Evolutionary conservation across 1,140 invertebrate species (phyloP), one percentile per base, ranked within the genome.

Genomic region (Anthonomus grandis): DNA sequence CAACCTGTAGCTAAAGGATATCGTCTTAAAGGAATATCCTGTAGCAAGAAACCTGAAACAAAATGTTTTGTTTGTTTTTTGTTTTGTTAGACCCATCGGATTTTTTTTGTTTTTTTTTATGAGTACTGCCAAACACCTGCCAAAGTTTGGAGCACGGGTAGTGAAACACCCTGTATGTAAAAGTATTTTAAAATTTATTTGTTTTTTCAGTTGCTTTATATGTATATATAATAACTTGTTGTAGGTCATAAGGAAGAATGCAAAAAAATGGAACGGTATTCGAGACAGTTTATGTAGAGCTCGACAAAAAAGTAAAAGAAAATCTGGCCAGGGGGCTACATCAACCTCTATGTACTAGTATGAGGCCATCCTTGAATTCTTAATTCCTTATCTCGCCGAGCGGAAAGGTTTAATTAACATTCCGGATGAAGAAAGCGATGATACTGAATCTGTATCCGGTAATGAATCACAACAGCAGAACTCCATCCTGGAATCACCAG

Each of bases 1-100:
- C 44, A 73, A 46, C 41, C 69, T 66, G 55, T 65, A 70, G 47
- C 67, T 68, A 39, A 53, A 65, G 9, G 58, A 66, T 39, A 70
- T 63, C 25, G 42, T 62, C 41, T 58, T 57, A 38, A 59, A 65
- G 10, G 41, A 46, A 47, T 64, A 48, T 36, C 58, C 58, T 23
- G 60, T 56, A 22, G 50, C 57, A 23, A 63, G 42, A 15, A 47
- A 63, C 42, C 57, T 60, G 46, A 50, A 63, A 62, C 8, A 61
- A 57, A 60, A 13, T 24, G 47, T 2, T 2, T 13, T 46, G n/a
- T n/a, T n/a, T n/a, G n/a, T n/a, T n/a, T n/a, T n/a, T n/a, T n/a
- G n/a, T n/a, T n/a, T n/a, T 52, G 6, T 42, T n/a, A 42, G 22
- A 12, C 37, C 17, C 15, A 17, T 31, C 8, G n/a, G n/a, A 8